phyloP scores from a whole-genome alignment of 2,113 vertebrate genomes.

The Brachypteracias leptosomus region DNA sequence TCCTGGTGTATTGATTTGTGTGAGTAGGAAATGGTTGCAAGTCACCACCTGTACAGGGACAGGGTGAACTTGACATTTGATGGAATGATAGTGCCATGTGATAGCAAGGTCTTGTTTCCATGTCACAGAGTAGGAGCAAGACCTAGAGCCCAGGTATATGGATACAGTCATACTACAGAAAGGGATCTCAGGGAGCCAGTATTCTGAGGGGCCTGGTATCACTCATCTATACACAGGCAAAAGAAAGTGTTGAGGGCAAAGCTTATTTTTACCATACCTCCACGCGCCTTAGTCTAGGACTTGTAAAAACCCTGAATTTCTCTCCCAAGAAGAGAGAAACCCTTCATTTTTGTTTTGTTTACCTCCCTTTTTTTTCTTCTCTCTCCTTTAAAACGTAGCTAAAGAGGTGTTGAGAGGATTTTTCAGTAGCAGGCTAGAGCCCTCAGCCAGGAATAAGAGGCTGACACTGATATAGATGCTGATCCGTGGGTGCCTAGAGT shows the following conservation, averaged over 20 bases:
- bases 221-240: background rate
- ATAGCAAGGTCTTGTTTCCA: background rate
- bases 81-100: background rate
- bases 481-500: accelerated
- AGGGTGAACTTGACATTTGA: background rate
- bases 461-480: background rate
- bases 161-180: background rate
- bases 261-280: background rate
- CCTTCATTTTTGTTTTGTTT: background rate
- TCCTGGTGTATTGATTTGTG: background rate
- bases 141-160: background rate
- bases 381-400: background rate
- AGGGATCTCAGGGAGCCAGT: background rate
- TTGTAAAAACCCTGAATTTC: background rate
- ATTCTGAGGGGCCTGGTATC: background rate
- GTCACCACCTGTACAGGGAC: background rate
- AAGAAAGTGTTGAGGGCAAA: background rate
- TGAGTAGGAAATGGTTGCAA: background rate
- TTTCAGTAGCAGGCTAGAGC: background rate
- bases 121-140: background rate
- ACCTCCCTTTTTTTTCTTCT: background rate
- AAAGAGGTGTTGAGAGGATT: background rate
- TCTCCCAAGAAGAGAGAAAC: background rate
- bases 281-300: background rate
- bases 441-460: background rate